Evolutionary conservation across 30 jellyfish, hydroid and myxozoan genomes (phyloP).

Genomic region (Aurelia aurita complex sp. Pacific): DNA sequence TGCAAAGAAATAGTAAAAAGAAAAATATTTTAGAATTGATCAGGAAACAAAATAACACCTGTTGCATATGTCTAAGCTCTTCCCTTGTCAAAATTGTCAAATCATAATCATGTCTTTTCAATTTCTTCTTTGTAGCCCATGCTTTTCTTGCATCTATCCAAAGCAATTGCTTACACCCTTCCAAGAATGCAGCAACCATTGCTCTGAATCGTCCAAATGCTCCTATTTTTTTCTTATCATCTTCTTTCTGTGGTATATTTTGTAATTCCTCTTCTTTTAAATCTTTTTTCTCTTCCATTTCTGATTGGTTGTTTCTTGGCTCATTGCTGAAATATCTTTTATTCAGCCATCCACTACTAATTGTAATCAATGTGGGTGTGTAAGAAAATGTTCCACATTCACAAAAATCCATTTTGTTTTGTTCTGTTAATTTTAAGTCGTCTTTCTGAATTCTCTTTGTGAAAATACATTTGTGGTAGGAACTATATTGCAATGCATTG

Average conservation of each 20-base stretch:
- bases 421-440: no score
- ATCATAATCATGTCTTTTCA: conserved; percentile 71
- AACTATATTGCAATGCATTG: no score
- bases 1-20: no score
- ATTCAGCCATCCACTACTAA: no score
- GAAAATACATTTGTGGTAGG: no score
- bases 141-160: conserved; percentile 85
- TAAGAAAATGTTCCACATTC: no score
- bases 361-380: no score
- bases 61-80: conserved; percentile 85
- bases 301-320: no score
- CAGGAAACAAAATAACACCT: conserved; percentile 24
- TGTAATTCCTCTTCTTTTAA: background rate
- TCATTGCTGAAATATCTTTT: no score
- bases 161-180: conserved; percentile 75
- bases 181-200: conserved; percentile 52
- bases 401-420: no score
- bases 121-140: conserved; percentile 72
- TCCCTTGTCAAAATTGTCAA: conserved; percentile 64
- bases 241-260: background rate
- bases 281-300: conserved; percentile 8
- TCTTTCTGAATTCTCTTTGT: no score
- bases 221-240: background rate
- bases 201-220: conserved; percentile 44
- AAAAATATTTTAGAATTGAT: no score